Evolutionary conservation across 92 coral and sea anemone species (phyloP).

Genomic region (Pocillopora meandrina): DNA sequence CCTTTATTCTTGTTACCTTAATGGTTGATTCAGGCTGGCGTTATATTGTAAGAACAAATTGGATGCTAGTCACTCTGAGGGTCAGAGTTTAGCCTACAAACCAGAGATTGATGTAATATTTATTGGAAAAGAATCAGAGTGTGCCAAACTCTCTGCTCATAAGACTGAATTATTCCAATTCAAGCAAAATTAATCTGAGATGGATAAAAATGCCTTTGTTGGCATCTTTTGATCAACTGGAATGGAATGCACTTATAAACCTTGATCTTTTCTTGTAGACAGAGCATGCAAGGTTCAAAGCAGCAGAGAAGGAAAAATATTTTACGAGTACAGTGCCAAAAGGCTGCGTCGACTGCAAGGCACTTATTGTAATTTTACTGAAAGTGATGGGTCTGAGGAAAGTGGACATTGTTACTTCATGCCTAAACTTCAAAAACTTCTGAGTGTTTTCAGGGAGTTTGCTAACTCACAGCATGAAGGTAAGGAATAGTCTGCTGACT

Average conservation of each 20-base stretch:
- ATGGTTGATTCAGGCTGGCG: too few species aligned
- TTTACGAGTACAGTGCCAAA: conserved; percentile 61
- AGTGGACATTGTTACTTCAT: conserved; percentile 54
- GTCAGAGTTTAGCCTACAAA: too few species aligned
- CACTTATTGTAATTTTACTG: conserved; percentile 60
- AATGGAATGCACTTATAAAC: not conserved
- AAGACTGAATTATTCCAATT: too few species aligned
- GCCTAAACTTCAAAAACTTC: conserved; percentile 78
- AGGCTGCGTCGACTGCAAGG: conserved; percentile 70
- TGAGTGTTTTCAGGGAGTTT: conserved; percentile 55
- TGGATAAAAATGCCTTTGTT: too few species aligned
- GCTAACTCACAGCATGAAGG: conserved; percentile 24
- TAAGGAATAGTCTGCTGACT: not conserved
- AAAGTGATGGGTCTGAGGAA: conserved; percentile 29
- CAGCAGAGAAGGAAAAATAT: conserved; percentile 31
- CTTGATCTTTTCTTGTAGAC: conserved; percentile 7
- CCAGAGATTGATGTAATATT: too few species aligned
- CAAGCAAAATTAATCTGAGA: too few species aligned
- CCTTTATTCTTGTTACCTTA: too few species aligned
- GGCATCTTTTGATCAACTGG: too few species aligned
- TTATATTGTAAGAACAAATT: too few species aligned
- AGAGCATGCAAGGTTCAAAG: conserved; percentile 49
- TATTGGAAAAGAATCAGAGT: too few species aligned
- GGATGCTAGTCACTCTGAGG: too few species aligned
- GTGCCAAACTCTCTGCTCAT: too few species aligned